phyloP scores from a whole-genome alignment of 2,113 vertebrate species.

The Macrotus californicus region DNA sequence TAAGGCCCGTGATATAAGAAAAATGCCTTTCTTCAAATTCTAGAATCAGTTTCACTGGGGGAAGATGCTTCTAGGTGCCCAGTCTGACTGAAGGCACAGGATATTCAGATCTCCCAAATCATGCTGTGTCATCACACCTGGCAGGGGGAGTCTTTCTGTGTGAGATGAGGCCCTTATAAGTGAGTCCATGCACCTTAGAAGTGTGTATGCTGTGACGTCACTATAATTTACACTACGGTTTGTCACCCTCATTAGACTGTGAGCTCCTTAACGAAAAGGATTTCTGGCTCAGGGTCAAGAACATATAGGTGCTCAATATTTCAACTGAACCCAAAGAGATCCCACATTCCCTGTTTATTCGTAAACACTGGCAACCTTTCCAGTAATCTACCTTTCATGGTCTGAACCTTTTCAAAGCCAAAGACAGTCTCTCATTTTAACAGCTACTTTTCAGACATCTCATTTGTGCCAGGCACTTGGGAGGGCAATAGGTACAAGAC shows the following conservation, averaged over 20 bases:
- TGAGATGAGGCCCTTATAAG: no score
- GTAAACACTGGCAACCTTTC: not conserved
- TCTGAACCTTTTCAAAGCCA: not conserved
- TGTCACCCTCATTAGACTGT: not conserved
- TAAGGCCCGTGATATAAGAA: not conserved
- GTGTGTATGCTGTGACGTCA: not conserved
- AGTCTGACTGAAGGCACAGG: not conserved
- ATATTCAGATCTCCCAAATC: not conserved
- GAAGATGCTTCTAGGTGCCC: not conserved
- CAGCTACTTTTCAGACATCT: not conserved
- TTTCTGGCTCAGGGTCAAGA: not conserved
- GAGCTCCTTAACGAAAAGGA: not conserved
- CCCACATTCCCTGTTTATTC: not conserved
- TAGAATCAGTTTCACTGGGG: not conserved
- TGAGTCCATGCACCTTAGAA: not conserved
- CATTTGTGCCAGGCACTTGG: not conserved
- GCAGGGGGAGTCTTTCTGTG: not conserved
- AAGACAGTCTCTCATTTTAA: not conserved
- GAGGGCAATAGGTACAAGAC: not conserved
- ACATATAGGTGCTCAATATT: not conserved
- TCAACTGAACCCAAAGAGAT: not conserved
- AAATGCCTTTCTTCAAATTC: not conserved
- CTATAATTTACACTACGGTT: not conserved
- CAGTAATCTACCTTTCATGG: not conserved
- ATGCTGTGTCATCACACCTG: not conserved